Base-by-base conservation (phyloP, 2,797 vertebrate genomes). In the Eidolon dupreanum region DNA sequence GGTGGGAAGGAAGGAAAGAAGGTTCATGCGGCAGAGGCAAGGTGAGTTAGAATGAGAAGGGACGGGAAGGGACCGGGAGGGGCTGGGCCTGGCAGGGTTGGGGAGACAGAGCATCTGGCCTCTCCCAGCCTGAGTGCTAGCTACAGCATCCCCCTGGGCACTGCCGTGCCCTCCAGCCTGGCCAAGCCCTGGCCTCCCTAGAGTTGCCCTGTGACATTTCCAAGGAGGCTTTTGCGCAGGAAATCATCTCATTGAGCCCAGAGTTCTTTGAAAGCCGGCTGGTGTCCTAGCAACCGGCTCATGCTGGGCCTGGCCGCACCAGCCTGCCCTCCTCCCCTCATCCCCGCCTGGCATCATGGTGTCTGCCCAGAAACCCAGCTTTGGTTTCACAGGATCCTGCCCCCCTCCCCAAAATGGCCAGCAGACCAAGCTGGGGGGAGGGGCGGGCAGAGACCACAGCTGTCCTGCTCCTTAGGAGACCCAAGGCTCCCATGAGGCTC, bases 171-270 rank as follows among this genome's bases (percentile, higher is more conserved):
- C 74, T 46, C 51, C 6, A 28, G 79, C 75, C 87, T 85, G 43
- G 88, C 83, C 74, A 63, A 43, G 84, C 33, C 59, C 81, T 88
- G 0, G 94, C 90, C 77, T 6, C 22, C 92, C 97, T 95, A 97
- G 95, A 98, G 26, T 24, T 98, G 97, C 98, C 98, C 97, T 94
- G 70, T 98, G 98, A 98, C 98, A 98, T 99, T 98, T 98, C 79
- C 98, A 97, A 96, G 28, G 36, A 93, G 95, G 97, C 95, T 98
- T 98, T 89, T 98, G 98, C 94, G 70, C 81, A 95, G 97, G 98
- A 98, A 98, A 98, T 97, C 94, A 97, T 93, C 97, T 98, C 82
- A 43, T 97, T 97, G 96, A n/a, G 31, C 73, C 73, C 0, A 68
- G 16, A 88, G 94, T 1, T 97, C 98, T 97, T 36, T 98, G 96